These are phyloP conservation scores for Plebejus melissa DNA, from an alignment of 2,888 invertebrate genomes.

Conservation along the genomic window DNA sequence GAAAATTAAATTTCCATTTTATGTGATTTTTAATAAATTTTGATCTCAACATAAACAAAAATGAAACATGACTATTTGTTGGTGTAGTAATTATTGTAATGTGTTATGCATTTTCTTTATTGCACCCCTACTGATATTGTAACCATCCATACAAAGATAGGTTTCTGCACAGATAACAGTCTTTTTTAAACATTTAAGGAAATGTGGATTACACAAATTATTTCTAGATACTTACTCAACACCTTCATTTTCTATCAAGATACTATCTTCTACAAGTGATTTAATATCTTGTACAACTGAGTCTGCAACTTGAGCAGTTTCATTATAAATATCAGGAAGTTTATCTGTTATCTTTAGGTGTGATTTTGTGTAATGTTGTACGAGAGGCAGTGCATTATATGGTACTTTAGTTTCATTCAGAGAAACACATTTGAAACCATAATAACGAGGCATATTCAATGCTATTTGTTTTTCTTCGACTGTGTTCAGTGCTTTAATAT, in stretches of 20 bases:
- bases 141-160: no score
- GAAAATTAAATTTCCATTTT: background rate
- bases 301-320: conserved; percentile 66
- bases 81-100: background rate
- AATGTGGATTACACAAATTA: conserved; percentile 18
- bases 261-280: conserved; percentile 80
- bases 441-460: conserved; percentile 89
- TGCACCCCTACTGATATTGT: no score
- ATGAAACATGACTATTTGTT: background rate
- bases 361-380: conserved; percentile 89
- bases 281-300: conserved; percentile 74
- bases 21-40: no score
- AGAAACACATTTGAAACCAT: conserved; percentile 84
- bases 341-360: conserved; percentile 79
- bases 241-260: conserved; percentile 80
- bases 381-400: conserved; percentile 84
- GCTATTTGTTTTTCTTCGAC: conserved; percentile 92
- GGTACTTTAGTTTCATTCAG: conserved; percentile 80
- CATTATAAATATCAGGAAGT: conserved; percentile 81
- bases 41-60: background rate
- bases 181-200: no score
- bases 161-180: no score
- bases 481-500: conserved; percentile 82
- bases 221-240: conserved; percentile 70
- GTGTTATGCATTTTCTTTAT: background rate